A percentile compares a stretch with the other conserved stretches of the same genome.
These are phyloP conservation scores for Ruditapes philippinarum DNA, from an alignment of 1,140 invertebrate species.

Conservation along the genomic window DNA sequence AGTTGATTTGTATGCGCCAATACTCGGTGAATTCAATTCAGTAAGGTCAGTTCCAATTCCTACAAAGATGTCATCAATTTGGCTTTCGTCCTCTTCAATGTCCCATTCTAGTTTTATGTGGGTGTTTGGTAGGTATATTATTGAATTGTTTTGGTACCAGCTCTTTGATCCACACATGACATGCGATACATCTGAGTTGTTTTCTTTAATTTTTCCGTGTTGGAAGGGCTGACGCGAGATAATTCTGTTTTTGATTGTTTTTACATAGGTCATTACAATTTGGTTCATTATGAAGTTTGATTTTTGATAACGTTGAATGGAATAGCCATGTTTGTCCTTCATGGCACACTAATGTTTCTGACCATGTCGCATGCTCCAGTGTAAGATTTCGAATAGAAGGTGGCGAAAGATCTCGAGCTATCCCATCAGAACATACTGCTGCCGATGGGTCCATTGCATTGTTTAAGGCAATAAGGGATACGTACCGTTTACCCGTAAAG, in stretches of 20 bases:
- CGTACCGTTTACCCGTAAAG: conserved; percentile 55
- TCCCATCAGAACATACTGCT: conserved; percentile 71
- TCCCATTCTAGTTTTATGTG: conserved; percentile 58
- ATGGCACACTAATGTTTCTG: conserved; percentile 54
- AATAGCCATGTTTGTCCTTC: conserved; percentile 67
- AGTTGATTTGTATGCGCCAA: conserved; percentile 22
- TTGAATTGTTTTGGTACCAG: background rate
- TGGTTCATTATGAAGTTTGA: background rate
- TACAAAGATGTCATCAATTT: conserved; percentile 65
- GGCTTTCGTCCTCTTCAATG: conserved; percentile 57
- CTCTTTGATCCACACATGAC: conserved; percentile 27
- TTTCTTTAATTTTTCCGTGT: background rate
- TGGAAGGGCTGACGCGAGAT: background rate
- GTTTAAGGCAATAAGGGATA: conserved; percentile 68
- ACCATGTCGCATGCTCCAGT: conserved; percentile 45
- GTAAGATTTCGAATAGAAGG: conserved; percentile 57
- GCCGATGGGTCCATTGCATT: conserved; percentile 70
- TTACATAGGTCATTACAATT: background rate
- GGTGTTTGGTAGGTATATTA: conserved; percentile 63
- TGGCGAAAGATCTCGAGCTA: conserved; percentile 55
- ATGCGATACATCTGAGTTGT: conserved; percentile 16
- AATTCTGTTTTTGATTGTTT: conserved; percentile 33
- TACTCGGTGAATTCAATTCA: conserved; percentile 16
- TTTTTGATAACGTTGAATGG: background rate
- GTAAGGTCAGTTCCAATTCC: conserved; percentile 53